Evolutionary conservation across 2,113 vertebrate species (phyloP), one percentile per base, ranked within the genome.

Genomic region (Ochotona curzoniae): DNA sequence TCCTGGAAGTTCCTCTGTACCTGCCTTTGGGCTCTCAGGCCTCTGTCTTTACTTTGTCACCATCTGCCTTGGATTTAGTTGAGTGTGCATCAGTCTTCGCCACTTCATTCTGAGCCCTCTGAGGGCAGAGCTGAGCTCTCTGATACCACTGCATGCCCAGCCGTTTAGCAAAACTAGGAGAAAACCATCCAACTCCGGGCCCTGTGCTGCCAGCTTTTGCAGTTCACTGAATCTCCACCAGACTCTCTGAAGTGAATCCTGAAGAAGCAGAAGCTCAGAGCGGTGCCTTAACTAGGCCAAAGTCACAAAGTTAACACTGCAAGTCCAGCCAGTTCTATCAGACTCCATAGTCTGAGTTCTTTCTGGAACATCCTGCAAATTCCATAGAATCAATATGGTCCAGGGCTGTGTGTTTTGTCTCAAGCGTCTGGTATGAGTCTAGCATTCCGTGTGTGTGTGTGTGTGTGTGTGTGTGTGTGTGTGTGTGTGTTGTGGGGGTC

Each of bases 41-140:
- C n/a, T 64, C 54, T 13, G 0, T 26, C 70, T 23, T 47, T 0
- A 38, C 54, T 63, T 69, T 83, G 70, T 88, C 60, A 51, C 28
- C 30, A 35, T 83, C 38, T 49, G 60, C 61, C 57, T 94, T 89
- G 90, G 87, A 91, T 61, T 89, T 93, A 18, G 30, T 44, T 44
- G 61, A 86, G 79, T 28, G 78, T 12, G 67, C 86, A 38, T 66
- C 88, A 82, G 67, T 49, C 90, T 88, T 23, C 8, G 61, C 69
- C 3, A 2, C 60, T 95, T 0, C 0, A 54, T 51, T 49, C 49
- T 18, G 32, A 63, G 74, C 2, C 30, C 35, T 49, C 70, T 26
- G 8, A 74, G 38, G 74, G 60, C 75, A 87, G 25, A 86, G 69
- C 60, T 18, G n/a, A 28, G 30, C 13, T 28, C 83, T 18, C 85